These are phyloP conservation scores for Tolmerus cingulatus DNA, from an alignment of 2,888 invertebrate species.

Conservation along the genomic window DNA sequence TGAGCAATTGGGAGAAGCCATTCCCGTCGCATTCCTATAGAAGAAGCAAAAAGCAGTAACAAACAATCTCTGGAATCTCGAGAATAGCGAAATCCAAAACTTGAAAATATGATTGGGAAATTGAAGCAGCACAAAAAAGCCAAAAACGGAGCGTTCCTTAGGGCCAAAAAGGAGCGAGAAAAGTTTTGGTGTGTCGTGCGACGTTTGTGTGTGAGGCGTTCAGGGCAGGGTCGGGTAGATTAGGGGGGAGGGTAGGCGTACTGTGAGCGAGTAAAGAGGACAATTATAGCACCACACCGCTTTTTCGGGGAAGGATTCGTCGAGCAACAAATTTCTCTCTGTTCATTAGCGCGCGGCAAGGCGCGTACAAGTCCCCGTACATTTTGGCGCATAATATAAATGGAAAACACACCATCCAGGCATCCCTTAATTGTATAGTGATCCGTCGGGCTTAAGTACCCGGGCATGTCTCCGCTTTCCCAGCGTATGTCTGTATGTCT, in stretches of 20 bases:
- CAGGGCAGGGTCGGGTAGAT: neutral
- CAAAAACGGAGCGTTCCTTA: neutral
- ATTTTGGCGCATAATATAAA: constrained; percentile 29
- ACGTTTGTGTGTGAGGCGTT: neutral
- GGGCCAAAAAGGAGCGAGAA: neutral
- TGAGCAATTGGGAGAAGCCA: neutral
- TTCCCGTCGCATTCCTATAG: neutral
- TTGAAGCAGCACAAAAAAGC: neutral
- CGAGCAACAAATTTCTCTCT: constrained; percentile 25
- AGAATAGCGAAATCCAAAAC: neutral
- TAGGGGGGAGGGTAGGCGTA: neutral
- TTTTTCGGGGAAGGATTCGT: neutral
- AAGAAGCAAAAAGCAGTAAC: neutral
- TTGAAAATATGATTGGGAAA: neutral
- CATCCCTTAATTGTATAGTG: constrained; percentile 40
- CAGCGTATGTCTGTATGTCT: neutral
- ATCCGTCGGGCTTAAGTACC: constrained; percentile 35
- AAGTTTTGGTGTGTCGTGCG: neutral
- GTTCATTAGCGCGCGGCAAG: constrained; percentile 30
- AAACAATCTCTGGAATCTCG: neutral
- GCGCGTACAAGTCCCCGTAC: constrained; percentile 12
- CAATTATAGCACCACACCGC: constrained; percentile 10
- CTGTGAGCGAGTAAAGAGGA: constrained; percentile 28
- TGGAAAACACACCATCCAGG: constrained; percentile 12
- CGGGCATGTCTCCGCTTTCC: constrained; percentile 5